These are phyloP conservation scores for Gallinago media DNA, from an alignment of 2,113 vertebrate species.

Conservation along the genomic window DNA sequence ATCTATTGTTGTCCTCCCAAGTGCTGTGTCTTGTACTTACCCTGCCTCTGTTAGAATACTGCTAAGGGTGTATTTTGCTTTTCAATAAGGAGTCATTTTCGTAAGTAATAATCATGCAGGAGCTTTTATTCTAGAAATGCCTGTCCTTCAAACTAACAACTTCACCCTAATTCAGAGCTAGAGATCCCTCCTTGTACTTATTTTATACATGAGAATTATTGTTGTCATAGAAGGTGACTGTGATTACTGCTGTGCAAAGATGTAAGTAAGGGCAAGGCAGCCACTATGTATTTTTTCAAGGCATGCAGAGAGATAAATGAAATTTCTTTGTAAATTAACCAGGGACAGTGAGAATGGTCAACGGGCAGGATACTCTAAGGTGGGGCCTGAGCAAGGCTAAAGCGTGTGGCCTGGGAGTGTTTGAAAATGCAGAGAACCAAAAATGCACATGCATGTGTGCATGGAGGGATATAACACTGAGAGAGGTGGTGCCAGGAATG, in stretches of 20 bases:
- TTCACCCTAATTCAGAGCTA: neutral
- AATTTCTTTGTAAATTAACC: neutral
- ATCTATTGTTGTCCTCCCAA: neutral
- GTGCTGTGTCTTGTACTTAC: neutral
- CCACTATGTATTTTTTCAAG: neutral
- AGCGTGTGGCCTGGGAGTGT: neutral
- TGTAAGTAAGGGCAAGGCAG: neutral
- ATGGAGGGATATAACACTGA: neutral
- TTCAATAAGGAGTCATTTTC: neutral
- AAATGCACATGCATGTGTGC: accelerated
- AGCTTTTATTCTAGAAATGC: neutral
- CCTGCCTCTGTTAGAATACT: neutral
- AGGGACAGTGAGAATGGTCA: neutral
- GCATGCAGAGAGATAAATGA: neutral
- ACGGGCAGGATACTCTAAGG: neutral
- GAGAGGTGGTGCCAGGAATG: neutral
- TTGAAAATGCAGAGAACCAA: neutral
- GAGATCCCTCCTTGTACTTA: neutral
- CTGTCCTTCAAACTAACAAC: neutral
- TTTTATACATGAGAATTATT: neutral
- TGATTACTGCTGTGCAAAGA: neutral
- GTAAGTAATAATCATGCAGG: neutral
- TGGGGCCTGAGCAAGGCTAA: neutral
- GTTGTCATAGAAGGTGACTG: neutral
- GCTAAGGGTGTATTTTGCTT: neutral